Base-by-base conservation (phyloP, 2,888 invertebrate species). In the Ennomos quercinarius region DNA sequence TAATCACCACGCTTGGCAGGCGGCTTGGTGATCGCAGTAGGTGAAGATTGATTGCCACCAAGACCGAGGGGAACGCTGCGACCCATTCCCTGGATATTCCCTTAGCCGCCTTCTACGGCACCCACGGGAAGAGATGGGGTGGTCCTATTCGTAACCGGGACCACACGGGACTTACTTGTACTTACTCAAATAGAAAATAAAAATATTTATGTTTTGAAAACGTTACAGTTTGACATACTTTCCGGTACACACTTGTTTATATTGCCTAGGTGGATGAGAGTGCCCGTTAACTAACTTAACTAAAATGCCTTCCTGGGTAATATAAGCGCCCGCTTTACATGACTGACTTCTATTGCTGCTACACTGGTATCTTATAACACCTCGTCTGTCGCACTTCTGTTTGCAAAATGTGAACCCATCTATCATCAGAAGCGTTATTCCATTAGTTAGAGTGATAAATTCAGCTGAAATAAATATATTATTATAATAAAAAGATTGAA, bases 361-460 rank as follows among this genome's bases (percentile, higher is more conserved):
- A 35, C 10, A 36, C 6, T 13, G 40, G 38, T 50, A 60, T 50
- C 50, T 45, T 4, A 35, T 41, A 2, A 35, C 34, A 12, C 36
- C 50, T 0, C 10, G 1, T 17, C 9, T 47, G 37, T 27, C 44
- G 9, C 27, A 37, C 3, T 8, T 17, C 4, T 34, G 51, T 50
- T 74, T 76, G 43, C 70, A 70, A 46, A 74, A 81, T 0, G 76
- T 73, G 48, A 76, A 78, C 1, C 73, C 75, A 37, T 76, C 53
- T 0, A 77, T 43, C 53, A 77, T 63, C 3, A 83, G 68, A 17
- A 79, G 66, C 3, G 65, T 66, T 11, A 60, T 71, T 2, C 78
- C 74, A 8, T 63, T 61, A 10, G 43, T 6, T 27, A 73, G n/a
- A 2, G 63, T 64, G 40, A 74, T 71, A 44, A 68, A 72, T 12